These are phyloP conservation scores for Cygnus atratus DNA, from an alignment of 2,113 vertebrate species.

Conservation along the genomic window DNA sequence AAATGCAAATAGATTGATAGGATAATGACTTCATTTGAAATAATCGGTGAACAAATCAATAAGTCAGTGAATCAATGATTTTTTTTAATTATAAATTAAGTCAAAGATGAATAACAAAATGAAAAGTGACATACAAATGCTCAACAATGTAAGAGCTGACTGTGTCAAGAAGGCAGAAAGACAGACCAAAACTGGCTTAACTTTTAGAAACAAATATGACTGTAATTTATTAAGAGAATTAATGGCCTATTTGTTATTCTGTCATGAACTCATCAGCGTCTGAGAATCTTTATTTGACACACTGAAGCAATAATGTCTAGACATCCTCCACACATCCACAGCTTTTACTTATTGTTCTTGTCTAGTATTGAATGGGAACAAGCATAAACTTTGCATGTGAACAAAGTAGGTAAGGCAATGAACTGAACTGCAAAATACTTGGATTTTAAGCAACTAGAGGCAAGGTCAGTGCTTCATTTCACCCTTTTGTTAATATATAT, in stretches of 20 bases:
- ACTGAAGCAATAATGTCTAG: not conserved
- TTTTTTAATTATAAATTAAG: conserved; percentile 36
- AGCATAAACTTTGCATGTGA: not conserved
- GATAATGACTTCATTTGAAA: conserved; percentile 37
- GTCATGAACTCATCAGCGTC: not conserved
- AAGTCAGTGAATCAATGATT: not conserved
- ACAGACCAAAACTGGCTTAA: not conserved
- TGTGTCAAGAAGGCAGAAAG: not conserved
- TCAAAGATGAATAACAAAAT: conserved; percentile 14
- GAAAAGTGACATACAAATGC: not conserved
- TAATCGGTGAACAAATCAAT: conserved; percentile 24
- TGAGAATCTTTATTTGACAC: not conserved
- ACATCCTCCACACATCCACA: not conserved
- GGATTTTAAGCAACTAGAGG: not conserved
- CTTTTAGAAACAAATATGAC: not conserved
- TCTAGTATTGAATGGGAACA: not conserved
- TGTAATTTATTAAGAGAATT: not conserved
- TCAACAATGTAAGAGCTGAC: not conserved
- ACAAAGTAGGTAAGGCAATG: not conserved
- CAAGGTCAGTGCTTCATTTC: not conserved
- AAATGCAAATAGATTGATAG: not conserved
- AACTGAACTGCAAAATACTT: not conserved
- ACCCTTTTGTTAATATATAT: not conserved
- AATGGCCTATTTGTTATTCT: not conserved
- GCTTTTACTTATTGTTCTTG: not conserved